Evolutionary conservation across 1,140 invertebrate genomes (phyloP), one percentile per base, ranked within the genome.

Genomic region (Cotesia typhae): DNA sequence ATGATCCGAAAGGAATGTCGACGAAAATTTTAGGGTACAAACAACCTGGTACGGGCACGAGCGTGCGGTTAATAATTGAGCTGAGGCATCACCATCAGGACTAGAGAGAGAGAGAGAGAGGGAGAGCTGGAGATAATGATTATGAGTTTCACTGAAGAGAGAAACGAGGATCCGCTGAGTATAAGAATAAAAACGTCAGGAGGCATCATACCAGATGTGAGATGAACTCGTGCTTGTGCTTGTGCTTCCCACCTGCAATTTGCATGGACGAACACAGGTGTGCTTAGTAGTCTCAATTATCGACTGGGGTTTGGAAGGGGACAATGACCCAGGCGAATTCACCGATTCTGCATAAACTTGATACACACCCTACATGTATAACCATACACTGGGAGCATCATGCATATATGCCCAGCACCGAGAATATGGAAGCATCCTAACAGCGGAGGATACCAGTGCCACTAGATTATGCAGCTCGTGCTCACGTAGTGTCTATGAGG

Each of bases 11-110:
- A 41, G 65, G 71, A 72, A 72, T 67, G 60, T 68, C 60, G 52
- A 60, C 60, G 38, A 41, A 70, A 70, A 73, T 70, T 69, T 55
- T 20, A 66, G 67, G 60, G 28, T 70, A 52, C 53, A 47, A 47
- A 47, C 41, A 47, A 47, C 41, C 53, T 73, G 47, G 52, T 38
- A 9, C 17, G 41, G 71, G 65, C 71, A 72, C 71, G 71, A 72
- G 71, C 71, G 65, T 72, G 71, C 28, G 71, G 71, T 72, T 72
- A 72, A 72, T 72, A 72, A 72, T 73, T 66, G 72, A 65, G 61
- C n/a, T 37, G 36, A 55, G 66, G 55, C 28, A 28, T 28, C 28
- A 53, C 41, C 41, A 47, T 47, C 41, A 47, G 41, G 41, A 10
- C 6, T 47, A 47, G 10, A 71, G 5, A 66, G 6, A 52, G 28